These are phyloP conservation scores for Morus bassanus DNA, from an alignment of 2,797 vertebrate species.

Conservation along the genomic window DNA sequence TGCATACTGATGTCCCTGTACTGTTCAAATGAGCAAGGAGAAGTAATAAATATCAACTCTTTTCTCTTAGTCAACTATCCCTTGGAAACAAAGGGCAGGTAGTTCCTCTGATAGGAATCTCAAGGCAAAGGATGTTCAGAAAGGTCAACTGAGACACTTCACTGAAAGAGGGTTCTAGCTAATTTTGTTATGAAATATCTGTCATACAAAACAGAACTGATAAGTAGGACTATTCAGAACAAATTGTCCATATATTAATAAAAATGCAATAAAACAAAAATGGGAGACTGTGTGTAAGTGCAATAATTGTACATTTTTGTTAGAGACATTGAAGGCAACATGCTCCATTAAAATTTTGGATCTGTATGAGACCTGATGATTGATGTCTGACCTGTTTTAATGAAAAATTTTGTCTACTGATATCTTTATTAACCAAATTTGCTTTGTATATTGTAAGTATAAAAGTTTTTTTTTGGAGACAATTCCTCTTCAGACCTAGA, in stretches of 20 bases:
- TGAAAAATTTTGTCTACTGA: background rate
- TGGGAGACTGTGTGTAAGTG: accelerated
- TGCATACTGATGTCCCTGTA: background rate
- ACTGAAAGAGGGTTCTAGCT: background rate
- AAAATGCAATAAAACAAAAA: background rate
- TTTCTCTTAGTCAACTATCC: background rate
- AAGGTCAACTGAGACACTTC: background rate
- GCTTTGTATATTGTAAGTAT: background rate
- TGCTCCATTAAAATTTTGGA: background rate
- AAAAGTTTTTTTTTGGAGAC: background rate
- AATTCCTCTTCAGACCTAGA: background rate
- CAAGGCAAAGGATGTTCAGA: background rate
- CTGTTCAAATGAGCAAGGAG: background rate
- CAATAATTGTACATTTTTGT: background rate
- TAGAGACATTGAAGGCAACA: background rate
- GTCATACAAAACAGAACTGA: background rate
- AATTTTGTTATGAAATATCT: background rate
- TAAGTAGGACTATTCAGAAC: background rate
- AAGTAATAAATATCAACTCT: background rate
- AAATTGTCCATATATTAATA: background rate
- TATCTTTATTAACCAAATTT: background rate
- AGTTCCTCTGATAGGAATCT: background rate
- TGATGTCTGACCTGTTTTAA: background rate
- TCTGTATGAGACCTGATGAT: background rate
- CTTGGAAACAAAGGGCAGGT: background rate